A percentile compares a stretch with the other conserved stretches of the same genome.
phyloP scores from a whole-genome alignment of 2,113 vertebrate species.

The Poicephalus gulielmi region DNA sequence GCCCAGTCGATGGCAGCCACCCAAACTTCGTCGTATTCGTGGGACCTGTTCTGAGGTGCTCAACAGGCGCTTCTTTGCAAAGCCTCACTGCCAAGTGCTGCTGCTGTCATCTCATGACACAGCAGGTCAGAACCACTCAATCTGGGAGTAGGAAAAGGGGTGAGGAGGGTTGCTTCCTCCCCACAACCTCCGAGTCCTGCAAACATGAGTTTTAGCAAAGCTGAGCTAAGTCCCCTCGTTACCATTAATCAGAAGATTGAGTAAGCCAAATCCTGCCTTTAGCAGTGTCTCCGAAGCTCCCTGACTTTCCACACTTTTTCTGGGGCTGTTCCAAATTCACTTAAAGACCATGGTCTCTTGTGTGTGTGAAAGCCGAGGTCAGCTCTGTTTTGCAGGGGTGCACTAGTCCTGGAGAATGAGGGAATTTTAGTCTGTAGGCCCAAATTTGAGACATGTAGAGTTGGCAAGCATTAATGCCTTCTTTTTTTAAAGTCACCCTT shows the following conservation, averaged over 20 bases:
- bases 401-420: not conserved
- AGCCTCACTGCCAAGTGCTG: not conserved
- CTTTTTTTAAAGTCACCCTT: not conserved
- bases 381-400: not conserved
- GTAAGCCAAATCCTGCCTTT: not conserved
- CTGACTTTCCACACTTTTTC: not conserved
- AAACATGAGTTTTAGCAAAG: not conserved
- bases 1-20: not conserved
- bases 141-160: not conserved
- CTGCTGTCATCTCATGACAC: not conserved
- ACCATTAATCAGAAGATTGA: not conserved
- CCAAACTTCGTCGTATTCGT: accelerated
- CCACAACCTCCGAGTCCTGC: not conserved
- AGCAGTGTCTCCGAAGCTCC: accelerated
- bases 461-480: not conserved
- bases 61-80: not conserved
- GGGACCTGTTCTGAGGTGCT: not conserved
- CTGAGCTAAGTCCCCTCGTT: not conserved
- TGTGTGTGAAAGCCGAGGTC: not conserved
- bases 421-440: not conserved
- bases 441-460: not conserved
- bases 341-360: not conserved
- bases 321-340: not conserved
- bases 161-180: not conserved
- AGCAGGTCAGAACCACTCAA: not conserved